Percentiles rank a stretch among this genome's conserved stretches.
Evolutionary conservation across 2,888 invertebrate species (phyloP).

Genomic region (Ochropleura leucogaster): DNA sequence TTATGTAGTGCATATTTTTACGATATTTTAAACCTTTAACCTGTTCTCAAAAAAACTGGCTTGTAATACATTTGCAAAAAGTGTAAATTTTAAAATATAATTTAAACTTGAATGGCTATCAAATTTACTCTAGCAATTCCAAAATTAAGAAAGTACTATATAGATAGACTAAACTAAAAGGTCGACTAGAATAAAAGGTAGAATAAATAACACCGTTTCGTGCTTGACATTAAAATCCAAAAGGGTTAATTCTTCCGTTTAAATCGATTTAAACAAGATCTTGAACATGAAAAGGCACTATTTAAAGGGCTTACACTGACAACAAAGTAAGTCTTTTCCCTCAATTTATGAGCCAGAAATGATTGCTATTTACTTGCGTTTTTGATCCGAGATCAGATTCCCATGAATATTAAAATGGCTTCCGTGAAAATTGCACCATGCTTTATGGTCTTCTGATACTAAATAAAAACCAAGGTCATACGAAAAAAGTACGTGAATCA

Average conservation of each 20-base stretch:
- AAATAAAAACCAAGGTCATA: conserved; percentile 7
- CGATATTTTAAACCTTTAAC: conserved; percentile 25
- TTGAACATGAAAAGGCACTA: conserved; percentile 47
- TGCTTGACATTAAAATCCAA: conserved; percentile 7
- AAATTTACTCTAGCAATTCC: too few species aligned
- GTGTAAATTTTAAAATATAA: neutral
- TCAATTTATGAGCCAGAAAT: conserved; percentile 46
- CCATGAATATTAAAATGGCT: conserved; percentile 34
- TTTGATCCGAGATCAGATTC: conserved; percentile 7
- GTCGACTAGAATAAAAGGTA: too few species aligned
- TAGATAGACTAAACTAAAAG: too few species aligned
- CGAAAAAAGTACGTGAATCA: neutral
- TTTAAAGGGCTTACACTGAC: conserved; percentile 42
- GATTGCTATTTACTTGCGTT: conserved; percentile 27
- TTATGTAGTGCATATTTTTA: conserved; percentile 24
- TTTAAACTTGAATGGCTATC: neutral
- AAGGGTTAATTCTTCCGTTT: neutral
- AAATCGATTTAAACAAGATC: conserved; percentile 27
- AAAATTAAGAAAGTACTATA: too few species aligned
- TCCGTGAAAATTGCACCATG: conserved; percentile 27
- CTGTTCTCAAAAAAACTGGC: conserved; percentile 3
- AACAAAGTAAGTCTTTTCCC: conserved; percentile 29
- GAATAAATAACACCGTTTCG: neutral
- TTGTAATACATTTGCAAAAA: neutral
- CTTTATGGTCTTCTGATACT: conserved; percentile 9